Percentiles rank a stretch among this genome's conserved stretches.
Conservation (phyloP, 1,140 invertebrate genomes). For the Orchestia grillus region DNA sequence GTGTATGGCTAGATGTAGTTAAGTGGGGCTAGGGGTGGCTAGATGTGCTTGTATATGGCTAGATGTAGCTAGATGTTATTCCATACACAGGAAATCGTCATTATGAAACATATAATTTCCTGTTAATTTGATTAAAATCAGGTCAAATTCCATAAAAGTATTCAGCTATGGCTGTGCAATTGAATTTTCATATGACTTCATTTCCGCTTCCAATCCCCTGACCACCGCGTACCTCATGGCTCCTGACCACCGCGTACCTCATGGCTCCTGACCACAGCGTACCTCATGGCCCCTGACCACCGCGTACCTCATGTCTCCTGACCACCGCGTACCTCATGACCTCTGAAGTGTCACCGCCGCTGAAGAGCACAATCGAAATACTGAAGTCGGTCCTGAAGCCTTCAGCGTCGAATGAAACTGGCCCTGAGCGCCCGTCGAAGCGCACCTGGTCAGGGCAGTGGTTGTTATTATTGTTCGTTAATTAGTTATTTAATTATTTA, state of each 20-base stretch:
- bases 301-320: not conserved
- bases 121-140: no score
- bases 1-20: no score
- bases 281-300: not conserved
- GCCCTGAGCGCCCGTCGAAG: not conserved
- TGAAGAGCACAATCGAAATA: not conserved
- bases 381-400: not conserved
- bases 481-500: no score
- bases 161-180: not conserved
- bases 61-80: no score
- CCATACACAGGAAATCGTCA: no score
- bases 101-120: no score
- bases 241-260: not conserved
- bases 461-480: no score
- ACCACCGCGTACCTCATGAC: not conserved
- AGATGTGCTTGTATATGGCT: no score
- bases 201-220: not conserved
- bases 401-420: not conserved
- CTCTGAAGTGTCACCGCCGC: not conserved
- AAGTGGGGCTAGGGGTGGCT: no score
- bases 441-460: not conserved
- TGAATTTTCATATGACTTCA: not conserved
- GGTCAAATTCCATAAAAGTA: not conserved
- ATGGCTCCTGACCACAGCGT: not conserved
- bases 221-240: not conserved